Conservation (phyloP, 2,797 vertebrate species). For the Clarias pachynema region DNA sequence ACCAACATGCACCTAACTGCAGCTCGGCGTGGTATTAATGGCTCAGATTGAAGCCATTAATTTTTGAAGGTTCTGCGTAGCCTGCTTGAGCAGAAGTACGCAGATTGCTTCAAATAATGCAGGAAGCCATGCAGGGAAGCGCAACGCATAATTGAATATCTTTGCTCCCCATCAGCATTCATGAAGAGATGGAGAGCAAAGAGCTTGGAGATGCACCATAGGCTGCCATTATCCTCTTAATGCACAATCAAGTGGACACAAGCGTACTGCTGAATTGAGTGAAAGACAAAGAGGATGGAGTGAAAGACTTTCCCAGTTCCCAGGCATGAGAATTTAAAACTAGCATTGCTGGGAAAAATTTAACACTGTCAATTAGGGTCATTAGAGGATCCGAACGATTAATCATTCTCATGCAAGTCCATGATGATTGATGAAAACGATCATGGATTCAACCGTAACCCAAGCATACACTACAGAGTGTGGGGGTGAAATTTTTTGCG, state of each 20-base stretch:
- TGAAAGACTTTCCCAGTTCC: constrained; percentile 48
- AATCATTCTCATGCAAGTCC: constrained; percentile 40
- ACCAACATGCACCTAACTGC: constrained; percentile 58
- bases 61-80: constrained; percentile 75
- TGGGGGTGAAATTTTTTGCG: not conserved
- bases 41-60: constrained; percentile 74
- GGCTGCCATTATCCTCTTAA: constrained; percentile 69
- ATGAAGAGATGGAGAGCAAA: constrained; percentile 57
- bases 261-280: constrained; percentile 61
- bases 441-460: constrained; percentile 11
- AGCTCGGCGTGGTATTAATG: constrained; percentile 72
- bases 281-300: constrained; percentile 59
- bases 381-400: constrained; percentile 43
- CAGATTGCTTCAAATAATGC: constrained; percentile 70
- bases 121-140: constrained; percentile 65
- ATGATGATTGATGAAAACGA: constrained; percentile 22
- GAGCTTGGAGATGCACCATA: constrained; percentile 53
- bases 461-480: constrained; percentile 9
- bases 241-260: constrained; percentile 53
- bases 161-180: constrained; percentile 68
- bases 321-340: constrained; percentile 58
- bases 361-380: constrained; percentile 48
- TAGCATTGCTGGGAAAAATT: constrained; percentile 46
- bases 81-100: constrained; percentile 70
- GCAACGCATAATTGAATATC: constrained; percentile 64